Base-by-base conservation (phyloP, 2,888 invertebrate genomes). In the Dexiosoma caninum region DNA sequence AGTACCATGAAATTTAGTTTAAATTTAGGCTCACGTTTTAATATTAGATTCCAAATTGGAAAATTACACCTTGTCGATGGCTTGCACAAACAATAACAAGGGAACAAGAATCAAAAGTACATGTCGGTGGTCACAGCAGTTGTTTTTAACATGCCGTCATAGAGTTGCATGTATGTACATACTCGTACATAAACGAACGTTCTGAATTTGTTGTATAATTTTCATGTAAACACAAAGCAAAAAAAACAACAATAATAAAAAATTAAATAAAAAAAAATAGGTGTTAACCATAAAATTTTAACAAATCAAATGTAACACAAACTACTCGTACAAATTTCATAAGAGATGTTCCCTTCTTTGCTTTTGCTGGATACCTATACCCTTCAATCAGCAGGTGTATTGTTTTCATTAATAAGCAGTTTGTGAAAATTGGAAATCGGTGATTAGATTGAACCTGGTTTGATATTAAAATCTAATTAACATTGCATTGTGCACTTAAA, bases 231-330 rank as follows among this genome's bases (percentile, higher is more conserved):
- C 32, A 62, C 35, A 60, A 55, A 35, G n/a, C n/a, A n/a, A n/a
- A n/a, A n/a, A n/a, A n/a, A n/a, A n/a, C n/a, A n/a, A n/a, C n/a
- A n/a, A n/a, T n/a, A n/a, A 59, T 59, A 44, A 67, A 76, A 67
- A 27, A 62, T 30, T 14, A 30, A 9, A 27, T 14, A 27, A 7
- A 51, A 51, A 27, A 35, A 55, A 46, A 42, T 44, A 77, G 77
- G 77, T 81, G 81, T 81, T 74, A 81, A 81, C 77, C 81, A 81
- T 77, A 69, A 77, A 81, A 81, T 77, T 81, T 77, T 55, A 74
- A 74, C 69, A 72, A 74, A 72, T 81, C 77, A 81, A 81, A 81
- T 72, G 42, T 42, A 77, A 72, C 8, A 59, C 14, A 67, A 51
- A 81, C 57, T 35, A n/a, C n/a, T n/a, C n/a, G n/a, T n/a, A 70